These are phyloP conservation scores for Otus scops DNA, from an alignment of 2,797 vertebrate genomes.

Conservation along the genomic window DNA sequence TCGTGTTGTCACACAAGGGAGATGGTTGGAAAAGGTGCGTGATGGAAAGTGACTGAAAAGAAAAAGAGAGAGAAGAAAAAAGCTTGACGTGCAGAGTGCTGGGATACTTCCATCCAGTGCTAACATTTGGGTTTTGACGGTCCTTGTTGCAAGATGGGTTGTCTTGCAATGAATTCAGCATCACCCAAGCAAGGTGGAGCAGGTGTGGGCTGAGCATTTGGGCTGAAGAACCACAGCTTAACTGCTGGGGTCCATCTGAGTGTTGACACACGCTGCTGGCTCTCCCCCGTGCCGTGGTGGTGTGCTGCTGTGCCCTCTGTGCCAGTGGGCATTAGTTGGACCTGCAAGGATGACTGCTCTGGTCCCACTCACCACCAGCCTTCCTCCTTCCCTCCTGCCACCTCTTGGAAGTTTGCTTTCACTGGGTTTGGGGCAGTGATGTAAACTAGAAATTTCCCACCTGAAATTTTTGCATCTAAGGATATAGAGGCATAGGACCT, in stretches of 20 bases:
- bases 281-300: accelerated
- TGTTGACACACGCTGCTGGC: background rate
- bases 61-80: background rate
- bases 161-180: background rate
- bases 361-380: background rate
- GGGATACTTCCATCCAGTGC: background rate
- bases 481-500: background rate
- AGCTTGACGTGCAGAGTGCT: background rate
- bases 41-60: background rate
- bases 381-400: background rate
- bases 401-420: background rate
- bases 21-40: background rate
- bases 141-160: accelerated
- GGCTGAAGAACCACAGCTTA: background rate
- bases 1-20: background rate
- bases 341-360: background rate
- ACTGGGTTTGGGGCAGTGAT: background rate
- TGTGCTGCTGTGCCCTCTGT: background rate
- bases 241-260: background rate
- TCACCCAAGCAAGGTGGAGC: background rate
- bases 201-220: background rate
- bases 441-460: background rate
- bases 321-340: background rate
- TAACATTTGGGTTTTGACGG: background rate
- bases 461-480: background rate